phyloP scores from a whole-genome alignment of 2,113 vertebrate species.

The Elgaria multicarinata region DNA sequence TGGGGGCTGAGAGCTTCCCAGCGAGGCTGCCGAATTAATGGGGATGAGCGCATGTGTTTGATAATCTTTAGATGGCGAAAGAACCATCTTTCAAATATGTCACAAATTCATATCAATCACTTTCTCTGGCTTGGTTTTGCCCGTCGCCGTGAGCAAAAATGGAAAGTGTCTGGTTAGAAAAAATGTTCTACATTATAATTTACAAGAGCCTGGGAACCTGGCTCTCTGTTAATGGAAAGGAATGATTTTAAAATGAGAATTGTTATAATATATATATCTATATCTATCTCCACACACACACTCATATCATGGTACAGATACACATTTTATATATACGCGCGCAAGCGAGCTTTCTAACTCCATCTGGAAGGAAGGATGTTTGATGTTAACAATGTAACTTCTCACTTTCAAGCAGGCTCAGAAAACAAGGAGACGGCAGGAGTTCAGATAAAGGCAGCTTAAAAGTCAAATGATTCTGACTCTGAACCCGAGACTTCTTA shows the following conservation, averaged over 20 bases:
- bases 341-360: slow-evolving; percentile 64
- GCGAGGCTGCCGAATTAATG: slow-evolving; percentile 67
- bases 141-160: slow-evolving; percentile 70
- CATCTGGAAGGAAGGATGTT: slow-evolving; percentile 76
- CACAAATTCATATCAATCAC: slow-evolving; percentile 76
- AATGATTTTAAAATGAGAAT: slow-evolving; percentile 63
- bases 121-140: slow-evolving; percentile 64
- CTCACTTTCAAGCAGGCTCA: slow-evolving; percentile 76
- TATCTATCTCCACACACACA: slow-evolving; percentile 45
- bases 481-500: slow-evolving; percentile 79
- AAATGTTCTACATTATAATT: slow-evolving; percentile 75
- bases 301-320: slow-evolving; percentile 63
- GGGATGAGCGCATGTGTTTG: slow-evolving; percentile 72
- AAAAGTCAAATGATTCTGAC: slow-evolving; percentile 79
- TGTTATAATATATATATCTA: slow-evolving; percentile 1
- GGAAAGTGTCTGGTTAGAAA: slow-evolving; percentile 71
- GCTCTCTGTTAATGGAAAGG: slow-evolving; percentile 73
- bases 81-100: slow-evolving; percentile 77
- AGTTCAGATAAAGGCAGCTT: slow-evolving; percentile 79
- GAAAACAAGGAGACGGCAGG: slow-evolving; percentile 79
- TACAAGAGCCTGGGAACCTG: slow-evolving; percentile 72
- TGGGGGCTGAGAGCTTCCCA: slow-evolving; percentile 63
- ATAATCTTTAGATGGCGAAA: slow-evolving; percentile 77
- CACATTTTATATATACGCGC: slow-evolving; percentile 54
- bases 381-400: slow-evolving; percentile 81